Conservation (phyloP, 2,797 vertebrate genomes). For the Chelonia mydas region DNA sequence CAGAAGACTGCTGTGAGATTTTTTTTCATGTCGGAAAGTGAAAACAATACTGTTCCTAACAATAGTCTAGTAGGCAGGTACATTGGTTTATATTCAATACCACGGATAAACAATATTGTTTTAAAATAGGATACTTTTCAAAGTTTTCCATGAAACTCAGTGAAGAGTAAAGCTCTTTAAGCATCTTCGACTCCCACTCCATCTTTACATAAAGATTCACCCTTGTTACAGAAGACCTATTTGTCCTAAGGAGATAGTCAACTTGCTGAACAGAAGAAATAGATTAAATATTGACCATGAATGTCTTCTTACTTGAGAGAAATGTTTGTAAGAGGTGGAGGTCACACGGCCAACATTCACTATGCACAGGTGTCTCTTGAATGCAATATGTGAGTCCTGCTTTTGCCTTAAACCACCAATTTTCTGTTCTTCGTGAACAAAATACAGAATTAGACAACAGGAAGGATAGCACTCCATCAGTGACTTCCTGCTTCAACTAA, state of each 20-base stretch:
- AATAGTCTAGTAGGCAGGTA: neutral
- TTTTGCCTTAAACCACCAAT: neutral
- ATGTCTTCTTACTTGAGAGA: constrained; percentile 56
- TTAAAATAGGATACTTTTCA: neutral
- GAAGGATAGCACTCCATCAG: neutral
- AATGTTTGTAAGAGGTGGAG: neutral
- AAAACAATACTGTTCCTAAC: neutral
- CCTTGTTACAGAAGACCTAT: constrained; percentile 57
- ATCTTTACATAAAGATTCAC: constrained; percentile 8
- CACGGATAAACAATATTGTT: neutral
- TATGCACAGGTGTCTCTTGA: neutral
- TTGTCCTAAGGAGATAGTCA: constrained; percentile 68
- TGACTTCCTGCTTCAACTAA: neutral
- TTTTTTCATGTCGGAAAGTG: neutral
- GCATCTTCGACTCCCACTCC: neutral
- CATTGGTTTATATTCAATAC: neutral
- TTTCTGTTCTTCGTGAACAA: neutral
- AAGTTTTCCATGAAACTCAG: neutral
- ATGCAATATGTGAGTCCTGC: neutral
- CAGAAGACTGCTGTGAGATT: neutral
- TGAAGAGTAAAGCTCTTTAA: neutral
- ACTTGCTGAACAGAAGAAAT: constrained; percentile 53
- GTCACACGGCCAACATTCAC: constrained; percentile 2
- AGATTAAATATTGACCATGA: constrained; percentile 61
- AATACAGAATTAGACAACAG: neutral